Base-by-base conservation (phyloP, 2,797 vertebrate genomes). In the Chelonia mydas region DNA sequence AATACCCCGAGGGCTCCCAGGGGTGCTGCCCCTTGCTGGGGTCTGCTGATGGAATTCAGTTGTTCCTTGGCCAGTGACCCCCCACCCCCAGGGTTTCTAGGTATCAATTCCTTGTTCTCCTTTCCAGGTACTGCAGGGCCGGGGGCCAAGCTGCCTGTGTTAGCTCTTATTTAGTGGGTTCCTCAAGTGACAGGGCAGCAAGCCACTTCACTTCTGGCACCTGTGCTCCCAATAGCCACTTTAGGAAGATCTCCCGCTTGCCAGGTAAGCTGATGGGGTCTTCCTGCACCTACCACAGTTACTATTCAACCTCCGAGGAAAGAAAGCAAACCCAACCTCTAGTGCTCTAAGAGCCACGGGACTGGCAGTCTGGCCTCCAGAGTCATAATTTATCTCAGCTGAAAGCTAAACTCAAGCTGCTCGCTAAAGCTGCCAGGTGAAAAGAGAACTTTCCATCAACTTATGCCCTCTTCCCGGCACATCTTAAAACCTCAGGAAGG, bases 311-410 rank as follows among this genome's bases (percentile, higher is more conserved):
- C n/a, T 45, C 0, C 1, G 31, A 21, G 4, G 1, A 45, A 68
- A 55, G 49, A 45, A 16, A 50, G 49, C 1, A 0, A 37, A 57
- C 61, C 74, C 51, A 6, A 6, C 74, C 41, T 45, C 27, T 15
- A 28, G 0, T 0, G 47, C 72, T 47, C 45, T 2, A 2, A 78
- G 68, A 49, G 19, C 81, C 47, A 49, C 2, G 1, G 11, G 0
- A 0, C 54, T 49, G 3, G 0, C n/a, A 31, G 45, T 28, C n/a
- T 3, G 0, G 37, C 68, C 83, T 23, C 25, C 87, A 16, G 37
- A 79, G 11, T 61, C 6, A 0, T 12, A 11, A 0, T 49, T 55
- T 4, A 1, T n/a, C 47, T 47, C 81, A 6, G 3, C 55, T 1
- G 17, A 45, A 54, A 0, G 2, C 85, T 15, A 10, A 76, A 25